Evolutionary conservation across 2,888 invertebrate species (phyloP).

Genomic region (Lepidochitona cinerea): DNA sequence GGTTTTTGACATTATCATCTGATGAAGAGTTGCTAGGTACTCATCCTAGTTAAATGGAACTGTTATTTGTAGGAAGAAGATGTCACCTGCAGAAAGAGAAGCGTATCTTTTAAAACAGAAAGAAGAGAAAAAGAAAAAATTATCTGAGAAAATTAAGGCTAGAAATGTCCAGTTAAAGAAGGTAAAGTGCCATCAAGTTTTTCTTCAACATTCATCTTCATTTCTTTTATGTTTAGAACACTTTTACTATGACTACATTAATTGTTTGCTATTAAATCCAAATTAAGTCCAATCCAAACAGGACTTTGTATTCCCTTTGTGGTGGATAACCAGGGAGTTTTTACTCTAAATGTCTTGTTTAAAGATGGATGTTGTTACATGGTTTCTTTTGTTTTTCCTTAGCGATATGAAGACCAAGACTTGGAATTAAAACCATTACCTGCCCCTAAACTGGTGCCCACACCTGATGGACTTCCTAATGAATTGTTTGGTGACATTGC

Average conservation of each 20-base stretch:
- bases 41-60: too few relatives aligned
- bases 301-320: too few relatives aligned
- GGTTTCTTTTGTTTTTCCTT: too few relatives aligned
- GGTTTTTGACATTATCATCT: too few relatives aligned
- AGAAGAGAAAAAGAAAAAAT: slow-evolving; percentile 35
- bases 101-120: slow-evolving; percentile 54
- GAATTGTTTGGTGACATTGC: slow-evolving; percentile 70
- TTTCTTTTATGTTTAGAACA: background rate
- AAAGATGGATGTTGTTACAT: too few relatives aligned
- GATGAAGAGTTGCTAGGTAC: too few relatives aligned
- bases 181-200: background rate
- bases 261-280: too few relatives aligned
- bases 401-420: slow-evolving; percentile 63
- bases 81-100: slow-evolving; percentile 61
- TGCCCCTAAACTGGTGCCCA: slow-evolving; percentile 60
- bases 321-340: too few relatives aligned
- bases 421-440: slow-evolving; percentile 60
- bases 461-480: slow-evolving; percentile 68
- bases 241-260: too few relatives aligned
- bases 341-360: too few relatives aligned
- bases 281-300: too few relatives aligned
- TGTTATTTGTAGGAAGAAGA: slow-evolving; percentile 53
- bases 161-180: background rate
- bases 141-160: slow-evolving; percentile 1
- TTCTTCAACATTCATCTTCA: background rate